Base-by-base conservation (phyloP, 2,888 invertebrate species). In the Carabus problematicus region DNA sequence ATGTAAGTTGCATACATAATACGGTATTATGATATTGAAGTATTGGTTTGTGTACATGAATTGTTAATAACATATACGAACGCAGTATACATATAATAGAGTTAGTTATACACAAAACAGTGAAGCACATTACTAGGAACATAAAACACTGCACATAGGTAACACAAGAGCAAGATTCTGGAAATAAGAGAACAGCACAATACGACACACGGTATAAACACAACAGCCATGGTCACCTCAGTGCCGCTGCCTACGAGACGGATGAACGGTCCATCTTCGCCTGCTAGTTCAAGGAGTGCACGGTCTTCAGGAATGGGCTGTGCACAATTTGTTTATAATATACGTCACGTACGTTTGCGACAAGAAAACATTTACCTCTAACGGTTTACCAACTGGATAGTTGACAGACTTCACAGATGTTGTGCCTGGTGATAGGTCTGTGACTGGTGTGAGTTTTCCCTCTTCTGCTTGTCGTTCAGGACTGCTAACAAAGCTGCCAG, bases 371-470 rank as follows among this genome's bases (percentile, higher is more conserved):
- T 80, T 79, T 82, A 94, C 94, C 87, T 93, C 93, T 49, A 94
- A 82, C 0, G 94, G 93, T 81, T 91, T 93, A 52, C 92, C 93
- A 47, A 92, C 87, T 0, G 91, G 91, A 79, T 90, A 91, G 78
- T 91, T 90, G 3, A 87, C 82, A 0, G 80, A 77, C 72, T 79
- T 79, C 18, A 77, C 67, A 4, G 75, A 71, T 6, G 72, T 60
- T 14, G 74, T 69, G 49, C 73, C 74, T n/a, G 79, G 76, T 7
- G 78, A 75, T 47, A 76, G 75, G 71, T 78, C 79, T 43, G 77
- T 75, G 39, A 76, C 77, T 29, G 78, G 77, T 16, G 79, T 76
- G 6, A 84, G 77, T 73, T 87, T 86, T 9, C 89, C 88, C 78
- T 92, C 92, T 78, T 89, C 89, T 0, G 84, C 86, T 55, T 81